Conservation (phyloP, 2,888 invertebrate species). For the Ochropacha duplaris region DNA sequence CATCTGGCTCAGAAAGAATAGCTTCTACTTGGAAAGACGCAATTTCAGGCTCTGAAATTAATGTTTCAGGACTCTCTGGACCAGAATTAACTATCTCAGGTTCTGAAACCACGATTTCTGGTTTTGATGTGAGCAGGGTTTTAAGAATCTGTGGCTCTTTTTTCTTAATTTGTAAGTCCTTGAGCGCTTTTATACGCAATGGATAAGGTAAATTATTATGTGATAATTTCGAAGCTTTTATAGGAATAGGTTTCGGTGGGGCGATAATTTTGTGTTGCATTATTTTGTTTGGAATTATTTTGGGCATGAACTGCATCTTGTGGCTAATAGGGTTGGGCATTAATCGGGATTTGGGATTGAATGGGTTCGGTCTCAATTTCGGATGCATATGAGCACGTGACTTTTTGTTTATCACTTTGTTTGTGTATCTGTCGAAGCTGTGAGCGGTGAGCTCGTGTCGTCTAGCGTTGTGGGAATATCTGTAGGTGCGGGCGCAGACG, state of each 20-base stretch:
- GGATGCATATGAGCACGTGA: constrained; percentile 58
- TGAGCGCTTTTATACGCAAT: constrained; percentile 76
- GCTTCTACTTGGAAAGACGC: constrained; percentile 79
- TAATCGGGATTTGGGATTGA: constrained; percentile 75
- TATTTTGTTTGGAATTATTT: constrained; percentile 56
- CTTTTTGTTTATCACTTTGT: constrained; percentile 66
- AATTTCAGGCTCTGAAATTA: constrained; percentile 79
- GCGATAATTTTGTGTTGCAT: constrained; percentile 53
- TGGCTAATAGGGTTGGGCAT: constrained; percentile 78
- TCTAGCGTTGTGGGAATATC: constrained; percentile 79
- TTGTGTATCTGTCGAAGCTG: constrained; percentile 77
- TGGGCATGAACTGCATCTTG: constrained; percentile 68
- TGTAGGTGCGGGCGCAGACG: constrained; percentile 74
- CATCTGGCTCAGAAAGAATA: constrained; percentile 74
- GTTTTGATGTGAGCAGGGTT: constrained; percentile 73
- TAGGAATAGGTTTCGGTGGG: constrained; percentile 70
- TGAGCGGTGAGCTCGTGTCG: constrained; percentile 77
- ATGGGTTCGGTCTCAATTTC: constrained; percentile 76
- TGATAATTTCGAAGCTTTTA: constrained; percentile 55
- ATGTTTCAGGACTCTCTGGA: constrained; percentile 77
- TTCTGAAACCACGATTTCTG: constrained; percentile 74
- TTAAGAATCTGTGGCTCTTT: constrained; percentile 80
- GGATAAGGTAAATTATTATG: constrained; percentile 75
- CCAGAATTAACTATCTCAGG: constrained; percentile 78
- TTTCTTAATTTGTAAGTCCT: constrained; percentile 77